Evolutionary conservation across 2,797 vertebrate genomes (phyloP).

Genomic region (Taeniopygia guttata): DNA sequence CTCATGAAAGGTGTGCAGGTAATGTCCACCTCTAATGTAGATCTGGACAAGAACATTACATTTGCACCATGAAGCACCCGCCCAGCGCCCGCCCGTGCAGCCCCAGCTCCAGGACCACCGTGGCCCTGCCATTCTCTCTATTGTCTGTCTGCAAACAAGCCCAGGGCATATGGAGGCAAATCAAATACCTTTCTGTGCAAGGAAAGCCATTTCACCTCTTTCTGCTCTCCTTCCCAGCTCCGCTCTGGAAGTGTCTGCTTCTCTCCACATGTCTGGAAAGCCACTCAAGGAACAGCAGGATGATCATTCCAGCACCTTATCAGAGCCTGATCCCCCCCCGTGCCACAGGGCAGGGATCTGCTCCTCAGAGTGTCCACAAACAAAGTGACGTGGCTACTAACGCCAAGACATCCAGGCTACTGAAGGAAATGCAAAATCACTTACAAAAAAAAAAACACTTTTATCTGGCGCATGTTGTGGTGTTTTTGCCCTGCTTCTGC

Average conservation of each 20-base stretch:
- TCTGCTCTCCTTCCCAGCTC: conserved; percentile 30
- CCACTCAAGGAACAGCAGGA: not conserved
- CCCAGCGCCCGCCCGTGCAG: not conserved
- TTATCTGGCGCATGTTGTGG: conserved; percentile 6
- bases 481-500: not conserved
- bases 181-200: conserved; percentile 47
- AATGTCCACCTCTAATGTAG: not conserved
- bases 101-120: not conserved
- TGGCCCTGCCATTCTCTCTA: not conserved
- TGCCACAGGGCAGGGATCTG: not conserved
- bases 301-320: not conserved
- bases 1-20: not conserved
- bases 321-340: not conserved
- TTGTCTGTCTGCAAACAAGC: not conserved
- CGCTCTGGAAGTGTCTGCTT: not conserved
- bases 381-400: not conserved
- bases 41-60: not conserved
- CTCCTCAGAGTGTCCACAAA: not conserved
- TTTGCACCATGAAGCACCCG: not conserved
- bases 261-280: conserved; percentile 4
- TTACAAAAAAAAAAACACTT: not conserved
- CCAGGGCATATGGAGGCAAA: conserved; percentile 29
- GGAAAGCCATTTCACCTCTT: conserved; percentile 7
- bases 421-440: conserved; percentile 15
- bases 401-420: conserved; percentile 6